Base-by-base conservation (phyloP, 2,797 vertebrate genomes). In the Meda fulgida region DNA sequence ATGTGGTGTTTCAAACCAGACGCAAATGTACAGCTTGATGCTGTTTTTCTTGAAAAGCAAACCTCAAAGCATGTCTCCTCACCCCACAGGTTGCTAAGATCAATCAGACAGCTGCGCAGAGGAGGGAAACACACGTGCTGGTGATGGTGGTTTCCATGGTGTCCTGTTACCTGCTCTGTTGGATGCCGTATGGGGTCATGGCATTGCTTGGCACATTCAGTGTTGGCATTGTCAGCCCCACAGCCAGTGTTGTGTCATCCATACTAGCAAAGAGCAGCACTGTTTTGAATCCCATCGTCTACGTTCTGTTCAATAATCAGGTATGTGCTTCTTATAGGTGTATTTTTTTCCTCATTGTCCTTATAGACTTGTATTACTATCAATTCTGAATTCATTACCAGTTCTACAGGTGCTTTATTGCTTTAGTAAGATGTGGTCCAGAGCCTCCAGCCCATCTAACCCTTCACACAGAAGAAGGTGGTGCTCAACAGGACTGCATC, bases 261-360 rank as follows among this genome's bases (percentile, higher is more conserved):
- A 29, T 93, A 67, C 90, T 93, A 0, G 93, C 90, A 85, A 92
- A 94, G 85, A 93, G 90, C 87, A 94, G 92, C 75, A 91, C 91
- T 0, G 86, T 92, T 88, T 91, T 90, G 81, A 93, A 91, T 69
- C 91, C 92, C 58, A 86, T 93, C 81, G 91, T 92, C 87, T 92
- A 92, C 11, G 21, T 92, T 16, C 91, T 93, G 53, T 82, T 92
- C 78, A 93, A 93, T 81, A 93, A 92, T 80, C 89, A 91, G 92
- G 91, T 92, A 90, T 78, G 75, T 70, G 34, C 29, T 78, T 46
- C 21, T 23, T 43, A 29, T 10, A 46, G 3, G 67, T 19, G 1
- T 43, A n/a, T 46, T 71, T 29, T 18, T 55, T 29, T 72, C 26
- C 7, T 10, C 21, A 26, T 29, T 29, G 51, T 40, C 14, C 0